phyloP scores from a whole-genome alignment of 2,888 invertebrate species.

The Schrankia costaestrigalis region DNA sequence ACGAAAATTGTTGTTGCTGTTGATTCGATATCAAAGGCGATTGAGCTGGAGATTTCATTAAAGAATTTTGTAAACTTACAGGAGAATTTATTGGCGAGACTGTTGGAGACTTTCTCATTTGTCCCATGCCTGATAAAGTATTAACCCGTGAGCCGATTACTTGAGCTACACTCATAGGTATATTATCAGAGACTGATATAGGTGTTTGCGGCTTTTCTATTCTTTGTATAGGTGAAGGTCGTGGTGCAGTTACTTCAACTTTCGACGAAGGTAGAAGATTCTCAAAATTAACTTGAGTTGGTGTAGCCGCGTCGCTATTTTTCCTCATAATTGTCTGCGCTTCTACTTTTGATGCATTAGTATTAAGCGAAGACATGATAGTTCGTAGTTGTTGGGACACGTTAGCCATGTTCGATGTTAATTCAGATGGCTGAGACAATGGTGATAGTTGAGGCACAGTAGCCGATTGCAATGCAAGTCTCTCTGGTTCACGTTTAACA shows the following conservation, averaged over 20 bases:
- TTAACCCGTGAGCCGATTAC: conserved; percentile 65
- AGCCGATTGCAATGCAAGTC: conserved; percentile 66
- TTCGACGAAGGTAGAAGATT: conserved; percentile 74
- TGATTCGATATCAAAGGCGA: conserved; percentile 64
- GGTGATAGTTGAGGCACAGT: conserved; percentile 85
- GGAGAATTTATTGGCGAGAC: conserved; percentile 71
- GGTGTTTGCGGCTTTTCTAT: conserved; percentile 55
- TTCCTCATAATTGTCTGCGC: conserved; percentile 75
- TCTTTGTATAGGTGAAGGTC: conserved; percentile 64
- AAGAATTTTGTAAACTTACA: conserved; percentile 52
- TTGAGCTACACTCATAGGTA: conserved; percentile 65
- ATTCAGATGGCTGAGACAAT: conserved; percentile 85
- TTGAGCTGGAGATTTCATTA: conserved; percentile 70
- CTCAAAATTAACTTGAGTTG: conserved; percentile 76
- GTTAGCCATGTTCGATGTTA: conserved; percentile 86
- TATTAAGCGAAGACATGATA: conserved; percentile 83
- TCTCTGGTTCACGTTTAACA: conserved; percentile 58
- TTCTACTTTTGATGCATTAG: conserved; percentile 72
- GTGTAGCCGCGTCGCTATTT: conserved; percentile 58
- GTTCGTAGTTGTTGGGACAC: conserved; percentile 85
- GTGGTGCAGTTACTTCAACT: conserved; percentile 64
- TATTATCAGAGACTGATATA: conserved; percentile 46
- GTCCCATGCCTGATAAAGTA: conserved; percentile 60
- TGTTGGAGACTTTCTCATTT: conserved; percentile 70
- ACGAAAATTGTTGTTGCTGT: conserved; percentile 42